Conservation (phyloP, 2,888 invertebrate genomes). For the Octonoba sinensis region DNA sequence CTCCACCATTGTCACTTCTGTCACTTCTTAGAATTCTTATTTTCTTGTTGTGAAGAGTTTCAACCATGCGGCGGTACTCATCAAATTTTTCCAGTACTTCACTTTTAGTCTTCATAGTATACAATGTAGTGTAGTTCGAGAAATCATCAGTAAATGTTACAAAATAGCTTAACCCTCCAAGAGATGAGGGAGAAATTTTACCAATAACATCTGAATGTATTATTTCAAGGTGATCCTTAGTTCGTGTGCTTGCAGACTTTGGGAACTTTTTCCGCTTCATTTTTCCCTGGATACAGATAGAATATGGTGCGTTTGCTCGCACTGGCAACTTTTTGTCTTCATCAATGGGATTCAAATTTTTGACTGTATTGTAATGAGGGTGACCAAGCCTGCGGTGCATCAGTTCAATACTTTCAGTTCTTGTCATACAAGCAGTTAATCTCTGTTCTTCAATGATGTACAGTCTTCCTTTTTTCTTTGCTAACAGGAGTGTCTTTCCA, state of each 20-base stretch:
- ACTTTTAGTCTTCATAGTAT: conserved; percentile 13
- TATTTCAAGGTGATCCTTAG: conserved; percentile 22
- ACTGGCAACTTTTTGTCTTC: not conserved
- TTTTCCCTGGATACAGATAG: conserved; percentile 11
- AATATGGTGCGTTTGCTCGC: not conserved
- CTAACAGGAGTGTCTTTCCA: conserved; percentile 12
- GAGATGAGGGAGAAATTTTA: conserved; percentile 20
- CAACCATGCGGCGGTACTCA: conserved; percentile 9
- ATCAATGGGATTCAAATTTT: not conserved
- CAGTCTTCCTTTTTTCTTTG: conserved; percentile 13
- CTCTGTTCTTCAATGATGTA: conserved; percentile 23
- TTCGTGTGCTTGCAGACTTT: conserved; percentile 5
- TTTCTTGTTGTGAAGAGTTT: conserved; percentile 14
- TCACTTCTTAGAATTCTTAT: not conserved
- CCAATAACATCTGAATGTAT: conserved; percentile 35
- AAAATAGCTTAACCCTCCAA: conserved; percentile 20
- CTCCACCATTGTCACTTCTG: conserved; percentile 11
- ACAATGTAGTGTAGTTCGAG: conserved; percentile 6
- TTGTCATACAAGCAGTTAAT: not conserved
- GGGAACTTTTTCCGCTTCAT: conserved; percentile 29
- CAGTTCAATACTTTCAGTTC: conserved; percentile 10
- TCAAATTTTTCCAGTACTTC: conserved; percentile 22
- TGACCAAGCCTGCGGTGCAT: conserved; percentile 20
- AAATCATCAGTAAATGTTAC: conserved; percentile 23
- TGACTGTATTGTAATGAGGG: conserved; percentile 1